Conservation (phyloP, 2,113 vertebrate genomes). For the Mobula birostris region DNA sequence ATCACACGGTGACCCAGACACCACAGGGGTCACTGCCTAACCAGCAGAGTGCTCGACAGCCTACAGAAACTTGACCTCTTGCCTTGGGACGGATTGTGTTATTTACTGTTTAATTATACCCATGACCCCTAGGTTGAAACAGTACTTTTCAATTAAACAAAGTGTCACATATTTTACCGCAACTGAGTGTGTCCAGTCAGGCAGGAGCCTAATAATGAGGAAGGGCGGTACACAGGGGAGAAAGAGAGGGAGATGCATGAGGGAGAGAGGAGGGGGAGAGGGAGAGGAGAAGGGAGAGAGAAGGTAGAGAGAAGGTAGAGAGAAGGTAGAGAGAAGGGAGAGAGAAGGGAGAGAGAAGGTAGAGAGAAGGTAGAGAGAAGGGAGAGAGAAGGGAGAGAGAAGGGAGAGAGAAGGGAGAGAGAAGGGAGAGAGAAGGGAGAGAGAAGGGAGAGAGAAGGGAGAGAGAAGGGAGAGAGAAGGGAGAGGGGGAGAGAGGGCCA, state of each 20-base stretch:
- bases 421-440: no score
- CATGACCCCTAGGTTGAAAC: constrained; percentile 40
- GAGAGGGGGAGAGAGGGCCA: no score
- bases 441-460: no score
- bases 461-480: no score
- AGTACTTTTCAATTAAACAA: constrained; percentile 45
- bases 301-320: no score
- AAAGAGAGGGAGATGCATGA: not conserved
- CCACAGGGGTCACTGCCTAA: constrained; percentile 3
- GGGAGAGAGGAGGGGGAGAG: constrained; percentile 38
- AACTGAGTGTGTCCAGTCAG: constrained; percentile 48
- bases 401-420: no score
- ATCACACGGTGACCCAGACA: constrained; percentile 12
- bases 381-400: no score
- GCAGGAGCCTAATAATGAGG: constrained; percentile 41
- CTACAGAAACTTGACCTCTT: constrained; percentile 36
- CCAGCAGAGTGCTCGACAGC: not conserved
- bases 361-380: no score
- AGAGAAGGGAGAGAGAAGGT: no score
- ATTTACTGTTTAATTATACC: constrained; percentile 47
- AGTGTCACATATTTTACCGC: constrained; percentile 41
- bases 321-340: no score
- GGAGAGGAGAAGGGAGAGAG: no score
- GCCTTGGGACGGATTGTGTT: constrained; percentile 39
- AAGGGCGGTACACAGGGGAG: not conserved